Percentiles rank a stretch among this genome's conserved stretches.
Conservation (phyloP, 2,888 invertebrate genomes). For the Limnephilus auricula region DNA sequence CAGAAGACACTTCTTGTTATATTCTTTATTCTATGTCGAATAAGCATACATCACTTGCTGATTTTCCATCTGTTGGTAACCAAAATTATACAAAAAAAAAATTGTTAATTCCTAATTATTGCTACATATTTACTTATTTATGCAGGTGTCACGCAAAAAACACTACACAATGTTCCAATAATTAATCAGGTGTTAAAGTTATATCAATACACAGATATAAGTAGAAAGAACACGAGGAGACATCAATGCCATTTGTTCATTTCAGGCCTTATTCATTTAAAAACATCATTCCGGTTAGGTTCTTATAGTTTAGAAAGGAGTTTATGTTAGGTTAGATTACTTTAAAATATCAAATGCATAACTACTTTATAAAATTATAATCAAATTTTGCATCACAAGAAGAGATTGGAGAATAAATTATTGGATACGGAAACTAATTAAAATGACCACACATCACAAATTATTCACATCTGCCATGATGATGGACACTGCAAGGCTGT, state of each 20-base stretch:
- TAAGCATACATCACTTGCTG: not conserved
- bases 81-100: not conserved
- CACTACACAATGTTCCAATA: conserved; percentile 12
- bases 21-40: not conserved
- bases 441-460: too few relatives aligned
- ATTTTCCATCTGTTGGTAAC: not conserved
- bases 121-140: not conserved
- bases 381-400: too few relatives aligned
- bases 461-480: too few relatives aligned
- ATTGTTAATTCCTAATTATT: not conserved
- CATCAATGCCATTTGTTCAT: not conserved
- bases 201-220: not conserved
- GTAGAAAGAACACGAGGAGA: not conserved
- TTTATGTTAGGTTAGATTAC: not conserved
- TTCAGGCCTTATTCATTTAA: not conserved
- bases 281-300: not conserved
- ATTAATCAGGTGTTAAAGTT: conserved; percentile 15
- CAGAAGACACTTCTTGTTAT: too few relatives aligned
- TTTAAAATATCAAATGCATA: too few relatives aligned
- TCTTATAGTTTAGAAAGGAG: not conserved
- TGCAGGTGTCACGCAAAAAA: not conserved
- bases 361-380: too few relatives aligned
- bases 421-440: not conserved
- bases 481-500: too few relatives aligned
- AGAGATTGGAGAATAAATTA: too few relatives aligned